Percentiles rank a stretch among this genome's conserved stretches.
Conservation (phyloP, 2,888 invertebrate genomes). For the Seira sanloemensis region DNA sequence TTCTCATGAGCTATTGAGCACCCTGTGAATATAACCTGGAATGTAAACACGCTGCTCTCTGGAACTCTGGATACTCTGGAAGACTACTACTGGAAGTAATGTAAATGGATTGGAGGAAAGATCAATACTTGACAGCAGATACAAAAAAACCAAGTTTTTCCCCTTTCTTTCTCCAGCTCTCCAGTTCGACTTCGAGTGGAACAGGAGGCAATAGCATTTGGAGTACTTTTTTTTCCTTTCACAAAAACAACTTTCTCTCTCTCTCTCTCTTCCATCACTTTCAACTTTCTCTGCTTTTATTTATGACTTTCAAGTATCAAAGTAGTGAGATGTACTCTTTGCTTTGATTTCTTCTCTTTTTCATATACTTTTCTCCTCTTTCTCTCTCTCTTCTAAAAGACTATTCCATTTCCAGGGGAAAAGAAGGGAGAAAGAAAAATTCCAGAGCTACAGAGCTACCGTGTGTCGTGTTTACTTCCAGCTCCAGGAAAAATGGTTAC, state of each 20-base stretch:
- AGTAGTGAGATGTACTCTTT: slow-evolving; percentile 1
- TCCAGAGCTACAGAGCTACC: background rate
- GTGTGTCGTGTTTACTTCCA: background rate
- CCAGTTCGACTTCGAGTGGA: background rate
- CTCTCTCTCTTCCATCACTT: background rate
- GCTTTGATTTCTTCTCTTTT: slow-evolving; percentile 15
- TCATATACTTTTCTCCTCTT: background rate
- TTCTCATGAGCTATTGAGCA: background rate
- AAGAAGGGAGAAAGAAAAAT: slow-evolving; percentile 1
- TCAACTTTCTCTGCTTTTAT: background rate
- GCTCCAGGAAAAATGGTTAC: background rate
- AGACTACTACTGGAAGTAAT: background rate
- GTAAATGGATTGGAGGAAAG: background rate
- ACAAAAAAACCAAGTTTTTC: background rate
- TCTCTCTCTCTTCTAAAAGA: background rate
- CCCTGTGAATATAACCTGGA: too few species aligned
- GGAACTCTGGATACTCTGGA: background rate
- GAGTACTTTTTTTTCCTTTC: background rate
- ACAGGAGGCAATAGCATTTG: background rate
- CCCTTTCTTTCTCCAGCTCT: background rate
- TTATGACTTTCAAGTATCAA: background rate
- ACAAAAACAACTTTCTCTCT: slow-evolving; percentile 1
- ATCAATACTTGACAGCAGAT: slow-evolving; percentile 14
- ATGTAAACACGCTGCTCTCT: background rate
- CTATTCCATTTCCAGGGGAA: background rate